Evolutionary conservation across 2,113 vertebrate genomes (phyloP), one percentile per base, ranked within the genome.

Genomic region (Myocastor coypus): DNA sequence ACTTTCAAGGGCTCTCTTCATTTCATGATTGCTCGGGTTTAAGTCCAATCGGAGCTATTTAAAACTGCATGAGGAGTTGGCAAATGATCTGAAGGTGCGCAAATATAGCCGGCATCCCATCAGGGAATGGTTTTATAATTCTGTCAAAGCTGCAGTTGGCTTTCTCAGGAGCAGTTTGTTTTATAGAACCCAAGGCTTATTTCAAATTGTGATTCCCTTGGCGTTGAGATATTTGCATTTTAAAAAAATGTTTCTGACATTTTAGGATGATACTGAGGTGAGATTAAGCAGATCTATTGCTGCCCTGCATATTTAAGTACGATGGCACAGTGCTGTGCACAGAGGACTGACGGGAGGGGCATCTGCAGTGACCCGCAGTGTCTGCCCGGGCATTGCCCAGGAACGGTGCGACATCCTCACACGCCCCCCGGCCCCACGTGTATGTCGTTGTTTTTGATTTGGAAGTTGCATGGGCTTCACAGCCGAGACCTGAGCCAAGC

Each of bases 131-230:
- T 92, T 97, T 96, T 64, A 82, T 89, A 97, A 95, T 93, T 95
- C 83, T 84, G 87, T 94, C 89, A 75, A 91, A 97, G 83, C 81
- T 61, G 50, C 87, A 69, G 61, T 66, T 93, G 87, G 57, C 83
- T 97, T 95, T 96, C 86, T 96, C 97, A 89, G 91, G 96, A 94
- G 97, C 42, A 52, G 89, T 92, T 96, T 95, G 73, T 94, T 95
- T 96, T 77, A 83, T 40, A 94, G 86, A 87, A 94, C 1, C 16
- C 63, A 50, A 24, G 80, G 86, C 89, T 87, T 91, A 59, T 71
- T 93, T 68, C 91, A 95, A 94, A 96, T 94, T 91, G 66, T 7
- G 68, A 37, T 96, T 89, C 66, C 61, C 69, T 61, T 55, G 37
- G 57, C 83, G 52, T 87, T 94, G 66, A 83, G 69, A 81, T 80